Conservation (phyloP, 1,140 invertebrate genomes). For the Caerostris extrusa region DNA sequence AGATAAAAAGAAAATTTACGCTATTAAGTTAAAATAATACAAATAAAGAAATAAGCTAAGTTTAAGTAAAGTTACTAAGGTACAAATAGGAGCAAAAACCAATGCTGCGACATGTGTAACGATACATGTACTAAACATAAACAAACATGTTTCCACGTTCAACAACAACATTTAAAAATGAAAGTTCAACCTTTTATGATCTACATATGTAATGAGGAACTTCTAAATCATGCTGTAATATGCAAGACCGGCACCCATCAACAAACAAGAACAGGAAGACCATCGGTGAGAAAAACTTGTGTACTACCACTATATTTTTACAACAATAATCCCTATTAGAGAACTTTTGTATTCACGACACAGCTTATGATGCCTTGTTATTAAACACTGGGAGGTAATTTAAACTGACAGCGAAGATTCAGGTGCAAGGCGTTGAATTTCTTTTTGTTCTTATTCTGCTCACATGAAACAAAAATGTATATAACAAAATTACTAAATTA, state of each 20-base stretch:
- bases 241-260: neutral
- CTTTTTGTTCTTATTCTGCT: slow-evolving; percentile 58
- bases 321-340: neutral
- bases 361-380: slow-evolving; percentile 21
- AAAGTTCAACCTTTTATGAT: too few species aligned
- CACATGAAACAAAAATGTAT: slow-evolving; percentile 44
- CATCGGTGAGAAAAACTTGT: neutral
- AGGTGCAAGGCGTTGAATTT: slow-evolving; percentile 12
- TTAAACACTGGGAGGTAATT: slow-evolving; percentile 47
- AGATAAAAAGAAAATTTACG: too few species aligned
- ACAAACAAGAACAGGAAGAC: slow-evolving; percentile 35
- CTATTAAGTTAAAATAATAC: too few species aligned
- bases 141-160: too few species aligned
- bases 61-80: too few species aligned
- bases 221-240: neutral
- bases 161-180: too few species aligned
- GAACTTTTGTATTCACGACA: slow-evolving; percentile 1
- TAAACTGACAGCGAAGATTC: neutral
- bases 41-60: too few species aligned
- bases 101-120: too few species aligned
- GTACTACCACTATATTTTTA: neutral
- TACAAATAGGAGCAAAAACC: too few species aligned
- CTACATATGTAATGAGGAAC: neutral
- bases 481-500: slow-evolving; percentile 74
- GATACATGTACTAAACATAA: too few species aligned